Percentiles rank a stretch among this genome's conserved stretches.
phyloP scores from a whole-genome alignment of 2,797 vertebrate species.

The Champsocephalus esox region DNA sequence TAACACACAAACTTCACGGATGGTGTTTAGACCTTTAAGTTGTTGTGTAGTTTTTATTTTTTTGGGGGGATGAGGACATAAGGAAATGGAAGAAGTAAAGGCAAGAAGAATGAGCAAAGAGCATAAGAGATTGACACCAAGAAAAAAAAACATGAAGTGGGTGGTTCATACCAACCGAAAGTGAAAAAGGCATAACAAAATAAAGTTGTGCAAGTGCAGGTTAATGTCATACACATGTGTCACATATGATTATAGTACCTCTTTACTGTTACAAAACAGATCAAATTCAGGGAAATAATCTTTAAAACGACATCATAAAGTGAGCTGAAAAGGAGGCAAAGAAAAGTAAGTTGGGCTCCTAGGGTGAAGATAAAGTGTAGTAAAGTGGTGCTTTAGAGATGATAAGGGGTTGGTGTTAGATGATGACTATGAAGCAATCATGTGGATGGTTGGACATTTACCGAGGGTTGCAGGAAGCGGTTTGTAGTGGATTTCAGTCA shows the following conservation, averaged over 20 bases:
- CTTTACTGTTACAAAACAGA: background rate
- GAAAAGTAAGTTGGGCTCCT: background rate
- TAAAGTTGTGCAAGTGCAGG: no score
- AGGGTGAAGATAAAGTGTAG: conserved; percentile 8
- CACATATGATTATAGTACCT: no score
- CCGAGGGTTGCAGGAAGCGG: conserved; percentile 5
- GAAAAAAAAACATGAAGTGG: background rate
- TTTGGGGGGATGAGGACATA: background rate
- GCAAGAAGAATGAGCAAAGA: conserved; percentile 3
- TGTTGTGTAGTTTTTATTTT: conserved; percentile 37
- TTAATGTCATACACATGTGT: no score
- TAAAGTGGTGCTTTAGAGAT: background rate
- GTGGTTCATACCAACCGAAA: no score
- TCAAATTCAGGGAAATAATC: background rate
- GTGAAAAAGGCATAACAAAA: no score
- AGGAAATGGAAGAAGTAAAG: background rate
- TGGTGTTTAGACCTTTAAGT: conserved; percentile 15
- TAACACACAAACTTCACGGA: background rate
- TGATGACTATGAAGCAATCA: conserved; percentile 42
- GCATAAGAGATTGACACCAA: background rate
- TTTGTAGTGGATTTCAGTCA: conserved; percentile 32
- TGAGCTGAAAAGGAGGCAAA: background rate
- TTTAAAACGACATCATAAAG: background rate
- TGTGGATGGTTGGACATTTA: conserved; percentile 48
- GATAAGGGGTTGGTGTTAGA: background rate